Evolutionary conservation across 2,113 vertebrate species (phyloP), one percentile per base, ranked within the genome.

Genomic region (Rhadina sibilatrix): DNA sequence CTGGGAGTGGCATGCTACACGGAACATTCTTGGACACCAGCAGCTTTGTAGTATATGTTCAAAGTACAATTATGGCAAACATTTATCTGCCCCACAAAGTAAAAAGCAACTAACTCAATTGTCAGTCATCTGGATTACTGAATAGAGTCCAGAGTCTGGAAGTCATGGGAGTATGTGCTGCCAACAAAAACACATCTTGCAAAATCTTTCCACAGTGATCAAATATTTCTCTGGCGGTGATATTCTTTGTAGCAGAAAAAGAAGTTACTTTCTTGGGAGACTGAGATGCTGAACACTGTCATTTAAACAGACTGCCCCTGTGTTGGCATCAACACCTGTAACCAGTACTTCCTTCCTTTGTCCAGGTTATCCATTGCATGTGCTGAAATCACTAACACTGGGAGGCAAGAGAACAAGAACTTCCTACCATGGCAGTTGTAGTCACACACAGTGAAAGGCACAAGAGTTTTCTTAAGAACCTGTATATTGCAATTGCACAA

Each of bases 111-210:
- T 68, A 95, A 84, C 46, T 57, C 35, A 79, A 38, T 6, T 81
- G 83, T 91, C 60, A 84, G 81, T 75, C 61, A 53, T 72, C 65
- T 94, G 57, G 22, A 60, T 71, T 95, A 87, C 65, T 72, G 82
- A 91, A 71, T 80, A 85, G 57, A 85, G 94, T 92, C 57, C 94
- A 92, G 89, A 94, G 94, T 94, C 71, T 94, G 71, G 66, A 94
- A 94, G n/a, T 47, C 66, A 80, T 7, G 19, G 19, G 27, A 59
- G 7, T 5, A 11, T 47, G 10, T 17, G 13, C 27, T 96, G 94
- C 94, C 94, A 96, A 96, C 35, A 86, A 91, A 95, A 95, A 83
- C 87, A 83, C 18, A 59, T 83, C 94, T 83, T 91, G 47, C 40
- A 91, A 76, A 87, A 85, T 37, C 42, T 37, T 93, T 83, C 30